Evolutionary conservation across 2,797 vertebrate genomes (phyloP), one percentile per base, ranked within the genome.

Genomic region (Scyliorhinus canicula): DNA sequence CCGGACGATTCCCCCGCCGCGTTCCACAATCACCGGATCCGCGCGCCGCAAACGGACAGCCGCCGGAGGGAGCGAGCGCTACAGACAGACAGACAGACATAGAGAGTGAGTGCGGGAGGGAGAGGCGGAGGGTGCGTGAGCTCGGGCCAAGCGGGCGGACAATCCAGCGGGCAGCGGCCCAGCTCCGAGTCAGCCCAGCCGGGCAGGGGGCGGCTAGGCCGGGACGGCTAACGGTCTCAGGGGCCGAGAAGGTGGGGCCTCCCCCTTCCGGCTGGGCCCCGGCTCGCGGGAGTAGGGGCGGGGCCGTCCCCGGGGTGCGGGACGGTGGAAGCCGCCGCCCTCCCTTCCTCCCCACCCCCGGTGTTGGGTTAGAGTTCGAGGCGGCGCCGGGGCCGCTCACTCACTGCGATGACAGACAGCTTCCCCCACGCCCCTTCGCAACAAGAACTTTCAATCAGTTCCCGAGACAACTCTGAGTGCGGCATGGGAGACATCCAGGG

Each of bases 341-440:
- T 47, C 40, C 19, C 4, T 19, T n/a, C 74, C 74, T 11, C 35
- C n/a, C n/a, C n/a, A n/a, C n/a, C n/a, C 19, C 77, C 77, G 40
- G 6, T 82, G 71, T 26, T 47, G 44, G 40, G 40, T 5, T 19
- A 21, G 79, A 82, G 79, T 82, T 82, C 44, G 57, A 40, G 35
- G n/a, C 44, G 88, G 88, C 57, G 85, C 85, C 55, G 40, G n/a
- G 88, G 57, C 21, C 31, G 19, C 88, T 24, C 57, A 63, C 88
- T 40, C 57, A 40, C 57, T 14, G 12, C 31, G 35, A 4, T 31
- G 16, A 31, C 3, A 88, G 95, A 86, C 95, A 98, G 97, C 96
- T 97, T 57, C 93, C 97, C 95, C 95, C 97, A 95, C 31, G 11
- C 50, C 3, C 12, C 71, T 35, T 35, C 31, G 2, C 47, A 4